A percentile compares a stretch with the other conserved stretches of the same genome.
Evolutionary conservation across 2,797 vertebrate genomes (phyloP).

Genomic region (Enteromius viviparus): DNA sequence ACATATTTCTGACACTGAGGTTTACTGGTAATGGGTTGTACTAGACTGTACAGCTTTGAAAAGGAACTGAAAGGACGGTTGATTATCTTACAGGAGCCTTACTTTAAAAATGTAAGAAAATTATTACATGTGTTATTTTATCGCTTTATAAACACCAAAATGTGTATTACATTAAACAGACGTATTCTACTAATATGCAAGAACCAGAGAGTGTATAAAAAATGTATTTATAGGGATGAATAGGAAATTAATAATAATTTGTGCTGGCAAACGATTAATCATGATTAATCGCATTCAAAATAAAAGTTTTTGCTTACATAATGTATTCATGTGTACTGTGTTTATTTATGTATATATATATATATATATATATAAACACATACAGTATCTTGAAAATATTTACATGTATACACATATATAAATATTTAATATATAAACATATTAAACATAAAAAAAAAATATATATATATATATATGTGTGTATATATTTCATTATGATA

Average conservation of each 20-base stretch:
- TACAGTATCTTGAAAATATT: too few species aligned
- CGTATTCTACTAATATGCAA: background rate
- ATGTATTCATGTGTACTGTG: too few species aligned
- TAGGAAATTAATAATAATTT: background rate
- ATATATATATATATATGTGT: too few species aligned
- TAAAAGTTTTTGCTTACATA: too few species aligned
- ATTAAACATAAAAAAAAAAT: too few species aligned
- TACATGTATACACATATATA: too few species aligned
- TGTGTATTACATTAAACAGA: background rate
- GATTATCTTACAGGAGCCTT: background rate
- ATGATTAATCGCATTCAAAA: too few species aligned
- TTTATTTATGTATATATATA: too few species aligned
- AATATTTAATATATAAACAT: too few species aligned
- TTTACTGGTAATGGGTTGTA: slow-evolving; percentile 19
- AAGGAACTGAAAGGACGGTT: background rate
- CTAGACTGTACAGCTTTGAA: background rate
- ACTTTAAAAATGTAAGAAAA: background rate
- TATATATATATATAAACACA: too few species aligned
- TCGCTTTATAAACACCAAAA: background rate
- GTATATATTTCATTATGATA: too few species aligned
- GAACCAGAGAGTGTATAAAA: background rate
- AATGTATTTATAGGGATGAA: background rate
- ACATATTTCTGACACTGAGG: slow-evolving; percentile 16
- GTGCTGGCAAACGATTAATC: too few species aligned
- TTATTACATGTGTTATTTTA: background rate